Base-by-base conservation (phyloP, 1,140 invertebrate genomes). In the Zaprionus ghesquierei region DNA sequence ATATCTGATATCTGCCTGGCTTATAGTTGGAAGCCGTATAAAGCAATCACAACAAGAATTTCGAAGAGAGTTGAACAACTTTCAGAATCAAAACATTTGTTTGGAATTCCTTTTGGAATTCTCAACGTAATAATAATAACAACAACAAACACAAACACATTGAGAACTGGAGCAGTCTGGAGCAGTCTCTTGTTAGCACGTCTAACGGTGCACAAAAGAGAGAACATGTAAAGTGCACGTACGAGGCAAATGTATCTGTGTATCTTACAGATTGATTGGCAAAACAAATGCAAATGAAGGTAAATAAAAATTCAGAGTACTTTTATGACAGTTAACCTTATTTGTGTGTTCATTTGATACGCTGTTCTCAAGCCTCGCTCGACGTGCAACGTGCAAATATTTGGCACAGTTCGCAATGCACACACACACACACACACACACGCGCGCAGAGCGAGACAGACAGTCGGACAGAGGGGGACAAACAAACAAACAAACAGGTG, bases 401-500 rank as follows among this genome's bases (percentile, higher is more conserved):
- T 72, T 66, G 69, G 63, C 38, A 70, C 59, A 54, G 49, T 54
- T 69, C 13, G 49, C 23, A 51, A 46, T 33, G 31, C 49, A 62
- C 15, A 44, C 58, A 23, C 25, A 50, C 44, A 61, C 6, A 56
- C n/a, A 3, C 4, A 46, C 5, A 25, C 15, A 38, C 22, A 13
- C 9, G 20, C 0, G 38, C 29, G 23, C n/a, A 6, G 6, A 63
- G 29, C 2, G 44, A 13, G 25, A 9, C 10, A 15, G 27, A 27
- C 27, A 46, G 5, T 18, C 15, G 9, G 41, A 44, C 29, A 54
- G 9, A n/a, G 9, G 50, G 27, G 5, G 18, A 9, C 18, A 44
- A 6, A 15, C 41, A 61, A 50, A 64, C 69, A 63, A 49, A 44
- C 62, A 68, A 72, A 77, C 75, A 75, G 75, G 74, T 76, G 74